Evolutionary conservation across 2,888 invertebrate genomes (phyloP).

Genomic region (Boloria euphrosyne): DNA sequence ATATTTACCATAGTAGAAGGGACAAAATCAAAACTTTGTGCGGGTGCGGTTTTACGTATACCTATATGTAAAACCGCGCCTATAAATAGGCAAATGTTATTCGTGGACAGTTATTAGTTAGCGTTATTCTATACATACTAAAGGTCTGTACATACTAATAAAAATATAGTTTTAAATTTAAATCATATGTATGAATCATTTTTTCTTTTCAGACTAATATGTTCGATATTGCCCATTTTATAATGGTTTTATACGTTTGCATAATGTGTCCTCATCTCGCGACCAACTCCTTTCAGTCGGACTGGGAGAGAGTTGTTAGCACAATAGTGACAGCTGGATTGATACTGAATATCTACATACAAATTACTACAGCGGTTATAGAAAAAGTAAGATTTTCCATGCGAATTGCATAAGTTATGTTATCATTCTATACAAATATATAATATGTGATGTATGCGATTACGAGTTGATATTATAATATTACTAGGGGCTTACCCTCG

Average conservation of each 20-base stretch:
- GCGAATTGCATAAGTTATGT: neutral
- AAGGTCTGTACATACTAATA: too few species aligned
- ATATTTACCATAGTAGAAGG: too few species aligned
- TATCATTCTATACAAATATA: neutral
- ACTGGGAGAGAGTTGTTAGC: conserved; percentile 56
- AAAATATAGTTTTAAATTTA: neutral
- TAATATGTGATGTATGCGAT: too few species aligned
- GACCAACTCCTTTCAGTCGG: conserved; percentile 54
- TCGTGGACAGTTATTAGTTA: too few species aligned
- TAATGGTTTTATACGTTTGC: conserved; percentile 68
- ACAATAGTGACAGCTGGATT: conserved; percentile 64
- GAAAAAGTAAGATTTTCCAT: conserved; percentile 55
- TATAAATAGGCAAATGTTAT: too few species aligned
- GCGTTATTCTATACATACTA: too few species aligned
- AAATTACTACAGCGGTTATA: conserved; percentile 74
- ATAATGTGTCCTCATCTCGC: conserved; percentile 67
- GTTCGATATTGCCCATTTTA: conserved; percentile 68
- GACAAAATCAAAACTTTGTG: too few species aligned
- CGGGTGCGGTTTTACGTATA: too few species aligned
- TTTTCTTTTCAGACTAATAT: conserved; percentile 58
- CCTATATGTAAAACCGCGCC: too few species aligned
- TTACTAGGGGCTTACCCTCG: too few species aligned
- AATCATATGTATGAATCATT: too few species aligned
- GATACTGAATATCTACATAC: conserved; percentile 71
- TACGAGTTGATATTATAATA: too few species aligned